Base-by-base conservation (phyloP, 2,888 invertebrate genomes). In the Seladonia tumulorum region DNA sequence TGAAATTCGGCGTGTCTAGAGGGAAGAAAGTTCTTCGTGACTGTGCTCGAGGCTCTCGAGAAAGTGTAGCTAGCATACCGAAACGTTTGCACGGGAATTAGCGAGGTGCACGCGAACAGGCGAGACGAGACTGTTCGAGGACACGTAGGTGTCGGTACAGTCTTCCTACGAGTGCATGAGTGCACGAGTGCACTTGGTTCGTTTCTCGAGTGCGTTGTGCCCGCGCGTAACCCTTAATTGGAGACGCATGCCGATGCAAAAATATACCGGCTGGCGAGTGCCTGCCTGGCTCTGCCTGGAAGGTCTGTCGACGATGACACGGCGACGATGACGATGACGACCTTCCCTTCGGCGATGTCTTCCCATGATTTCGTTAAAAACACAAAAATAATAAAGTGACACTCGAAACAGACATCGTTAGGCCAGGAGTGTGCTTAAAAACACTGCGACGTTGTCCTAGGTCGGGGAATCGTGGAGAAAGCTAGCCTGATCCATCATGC, bases 151-250 rank as follows among this genome's bases (percentile, higher is more conserved):
- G 85, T 35, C 84, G 72, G 72, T 47, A 57, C 12, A 74, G 49
- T 35, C 66, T 68, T 79, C 47, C 60, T 49, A 72, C 12, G 85
- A 70, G 82, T 39, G 76, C 63, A 49, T 35, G 35, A 35, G 35
- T 35, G 35, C 35, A 35, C 77, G 85, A 68, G 82, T 49, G 77
- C 66, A 63, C 78, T 82, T 73, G 74, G 10, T 60, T 35, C 42
- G 76, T 77, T 70, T 47, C 71, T 79, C 76, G 79, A 87, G 88
- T 47, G 75, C 25, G 60, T 47, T 66, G 66, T 68, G 39, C 60
- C 71, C 60, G 76, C 66, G 84, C 68, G 74, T 81, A 79, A 77
- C 66, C 72, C 80, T 87, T 88, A 88, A 88, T 88, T 83, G 87
- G 87, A 79, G 79, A 87, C 81, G 87, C 78, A 82, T 73, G 81